Percentiles rank a stretch among this genome's conserved stretches.
phyloP scores from a whole-genome alignment of 2,113 vertebrate species.

The Alligator mississippiensis region DNA sequence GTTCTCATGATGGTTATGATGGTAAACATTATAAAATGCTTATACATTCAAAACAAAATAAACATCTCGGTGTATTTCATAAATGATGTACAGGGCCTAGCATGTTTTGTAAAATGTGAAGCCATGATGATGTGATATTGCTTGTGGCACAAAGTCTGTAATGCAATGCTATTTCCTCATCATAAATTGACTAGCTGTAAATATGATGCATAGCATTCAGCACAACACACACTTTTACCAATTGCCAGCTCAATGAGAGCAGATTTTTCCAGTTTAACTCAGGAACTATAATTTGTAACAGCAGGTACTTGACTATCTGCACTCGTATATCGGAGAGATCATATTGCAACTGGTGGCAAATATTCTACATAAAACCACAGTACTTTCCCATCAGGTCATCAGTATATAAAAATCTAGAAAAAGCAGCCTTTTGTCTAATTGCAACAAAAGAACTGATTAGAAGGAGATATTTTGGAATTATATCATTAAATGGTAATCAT shows the following conservation, averaged over 20 bases:
- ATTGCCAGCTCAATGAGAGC: neutral
- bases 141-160: neutral
- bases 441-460: slow-evolving; percentile 11
- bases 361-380: slow-evolving; percentile 6
- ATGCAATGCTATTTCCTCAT: neutral
- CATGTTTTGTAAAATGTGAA: neutral
- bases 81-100: neutral
- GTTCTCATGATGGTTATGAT: neutral
- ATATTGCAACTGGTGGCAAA: neutral
- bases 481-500: slow-evolving; percentile 1
- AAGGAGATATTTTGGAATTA: neutral
- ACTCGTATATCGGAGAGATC: neutral
- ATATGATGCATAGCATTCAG: neutral
- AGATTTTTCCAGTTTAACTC: neutral
- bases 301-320: neutral
- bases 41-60: neutral
- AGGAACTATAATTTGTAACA: neutral
- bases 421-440: slow-evolving; percentile 15
- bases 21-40: neutral
- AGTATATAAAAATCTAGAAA: neutral
- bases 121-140: neutral
- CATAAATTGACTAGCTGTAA: neutral
- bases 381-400: slow-evolving; percentile 24
- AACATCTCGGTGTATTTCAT: neutral
- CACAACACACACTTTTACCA: neutral